Conservation (phyloP, 1,140 invertebrate species). For the Hormaphis cornu region DNA sequence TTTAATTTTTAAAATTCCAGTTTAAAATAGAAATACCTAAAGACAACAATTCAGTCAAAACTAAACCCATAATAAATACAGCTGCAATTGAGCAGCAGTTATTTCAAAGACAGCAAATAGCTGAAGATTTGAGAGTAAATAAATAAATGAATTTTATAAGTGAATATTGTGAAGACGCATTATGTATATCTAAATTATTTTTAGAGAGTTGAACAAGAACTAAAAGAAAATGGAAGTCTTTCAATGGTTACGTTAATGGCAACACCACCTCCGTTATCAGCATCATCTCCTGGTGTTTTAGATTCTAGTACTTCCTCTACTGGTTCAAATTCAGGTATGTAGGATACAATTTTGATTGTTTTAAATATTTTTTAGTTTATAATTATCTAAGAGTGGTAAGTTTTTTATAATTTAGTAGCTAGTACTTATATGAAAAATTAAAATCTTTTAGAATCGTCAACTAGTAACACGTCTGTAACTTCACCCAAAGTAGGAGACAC, state of each 20-base stretch:
- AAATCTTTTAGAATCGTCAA: background rate
- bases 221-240: conserved; percentile 53
- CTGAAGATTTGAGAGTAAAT: conserved; percentile 63
- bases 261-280: background rate
- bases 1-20: background rate
- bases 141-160: conserved; percentile 14
- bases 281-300: conserved; percentile 44
- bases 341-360: no score
- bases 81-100: conserved; percentile 37
- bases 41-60: background rate
- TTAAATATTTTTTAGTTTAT: no score
- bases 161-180: background rate
- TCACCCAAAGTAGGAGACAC: conserved; percentile 15
- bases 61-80: conserved; percentile 19
- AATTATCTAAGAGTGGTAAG: no score
- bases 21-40: conserved; percentile 3
- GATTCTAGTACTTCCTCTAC: conserved; percentile 18
- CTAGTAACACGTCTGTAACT: background rate
- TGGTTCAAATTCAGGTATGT: conserved; percentile 32
- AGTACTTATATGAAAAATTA: no score
- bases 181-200: background rate
- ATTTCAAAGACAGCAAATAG: conserved; percentile 53
- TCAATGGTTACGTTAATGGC: conserved; percentile 13
- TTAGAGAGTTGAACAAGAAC: conserved; percentile 61
- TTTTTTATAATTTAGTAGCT: no score